A percentile compares a stretch with the other conserved stretches of the same genome.
phyloP scores from a whole-genome alignment of 37 sponge, comb jelly and placozoan genomes.

The Lycopodina hypogea region DNA sequence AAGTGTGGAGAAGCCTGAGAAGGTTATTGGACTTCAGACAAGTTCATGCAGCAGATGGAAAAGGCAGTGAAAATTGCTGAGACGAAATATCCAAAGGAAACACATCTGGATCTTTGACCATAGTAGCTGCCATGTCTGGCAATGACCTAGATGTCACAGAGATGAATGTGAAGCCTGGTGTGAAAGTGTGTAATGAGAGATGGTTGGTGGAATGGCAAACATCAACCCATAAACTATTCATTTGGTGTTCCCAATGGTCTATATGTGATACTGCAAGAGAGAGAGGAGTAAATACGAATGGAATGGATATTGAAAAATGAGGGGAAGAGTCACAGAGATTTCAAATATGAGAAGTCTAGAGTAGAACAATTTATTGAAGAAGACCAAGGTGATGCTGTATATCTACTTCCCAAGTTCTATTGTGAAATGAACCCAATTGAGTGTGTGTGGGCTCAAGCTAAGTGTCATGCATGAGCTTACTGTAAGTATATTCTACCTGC shows the following conservation, averaged over 20 bases:
- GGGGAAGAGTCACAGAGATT: conserved; percentile 26
- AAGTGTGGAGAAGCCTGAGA: conserved; percentile 17
- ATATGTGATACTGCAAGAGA: not conserved
- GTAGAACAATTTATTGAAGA: conserved; percentile 22
- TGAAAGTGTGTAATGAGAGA: conserved; percentile 36
- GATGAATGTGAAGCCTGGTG: conserved; percentile 52
- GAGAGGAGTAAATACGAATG: conserved; percentile 19
- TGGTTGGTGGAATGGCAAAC: conserved; percentile 10
- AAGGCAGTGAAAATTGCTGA: conserved; percentile 43
- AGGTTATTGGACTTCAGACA: conserved; percentile 37
- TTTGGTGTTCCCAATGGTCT: conserved; percentile 20
- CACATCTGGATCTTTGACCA: conserved; percentile 56
- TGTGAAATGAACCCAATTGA: conserved; percentile 49
- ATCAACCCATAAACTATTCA: conserved; percentile 2
- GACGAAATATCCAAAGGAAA: conserved; percentile 47
- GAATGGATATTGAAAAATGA: conserved; percentile 30
- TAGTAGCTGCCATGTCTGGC: conserved; percentile 46
- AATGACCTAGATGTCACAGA: conserved; percentile 35
- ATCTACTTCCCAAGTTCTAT: conserved; percentile 39
- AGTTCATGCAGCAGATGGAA: conserved; percentile 36
- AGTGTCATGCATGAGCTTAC: conserved; percentile 20
- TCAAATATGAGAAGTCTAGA: conserved; percentile 23
- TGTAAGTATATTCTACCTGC: conserved; percentile 21
- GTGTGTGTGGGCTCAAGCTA: conserved; percentile 36
- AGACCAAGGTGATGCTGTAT: conserved; percentile 33